Evolutionary conservation across 1,140 invertebrate species (phyloP).

Genomic region (Dryas iulia): DNA sequence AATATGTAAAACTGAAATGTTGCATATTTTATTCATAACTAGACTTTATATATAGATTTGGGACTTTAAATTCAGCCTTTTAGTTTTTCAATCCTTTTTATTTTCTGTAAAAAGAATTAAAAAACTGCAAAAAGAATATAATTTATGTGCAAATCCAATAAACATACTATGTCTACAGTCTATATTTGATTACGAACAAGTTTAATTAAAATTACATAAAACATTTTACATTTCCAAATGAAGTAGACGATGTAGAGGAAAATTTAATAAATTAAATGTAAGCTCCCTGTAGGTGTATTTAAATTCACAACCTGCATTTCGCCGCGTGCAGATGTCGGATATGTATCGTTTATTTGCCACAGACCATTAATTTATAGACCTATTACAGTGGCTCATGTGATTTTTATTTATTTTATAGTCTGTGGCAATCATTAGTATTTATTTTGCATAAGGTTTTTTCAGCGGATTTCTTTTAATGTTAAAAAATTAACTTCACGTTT

Average conservation of each 20-base stretch:
- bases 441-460: neutral
- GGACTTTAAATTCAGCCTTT: no score
- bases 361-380: slow-evolving; percentile 61
- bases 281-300: slow-evolving; percentile 8
- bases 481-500: no score
- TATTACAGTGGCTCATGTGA: slow-evolving; percentile 50
- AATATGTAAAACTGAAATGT: no score
- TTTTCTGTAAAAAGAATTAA: no score
- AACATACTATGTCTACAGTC: no score
- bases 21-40: no score
- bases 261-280: neutral
- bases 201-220: neutral
- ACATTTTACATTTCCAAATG: neutral
- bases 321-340: slow-evolving; percentile 40
- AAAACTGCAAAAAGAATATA: no score
- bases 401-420: slow-evolving; percentile 53
- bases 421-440: slow-evolving; percentile 3
- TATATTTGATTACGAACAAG: no score
- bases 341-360: slow-evolving; percentile 55
- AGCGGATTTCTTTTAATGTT: no score
- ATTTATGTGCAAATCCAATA: no score
- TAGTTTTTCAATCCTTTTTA: no score
- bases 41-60: no score
- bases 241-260: neutral
- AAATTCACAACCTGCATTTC: slow-evolving; percentile 24